Evolutionary conservation across 1,140 invertebrate genomes (phyloP).

Genomic region (Myzus persicae): DNA sequence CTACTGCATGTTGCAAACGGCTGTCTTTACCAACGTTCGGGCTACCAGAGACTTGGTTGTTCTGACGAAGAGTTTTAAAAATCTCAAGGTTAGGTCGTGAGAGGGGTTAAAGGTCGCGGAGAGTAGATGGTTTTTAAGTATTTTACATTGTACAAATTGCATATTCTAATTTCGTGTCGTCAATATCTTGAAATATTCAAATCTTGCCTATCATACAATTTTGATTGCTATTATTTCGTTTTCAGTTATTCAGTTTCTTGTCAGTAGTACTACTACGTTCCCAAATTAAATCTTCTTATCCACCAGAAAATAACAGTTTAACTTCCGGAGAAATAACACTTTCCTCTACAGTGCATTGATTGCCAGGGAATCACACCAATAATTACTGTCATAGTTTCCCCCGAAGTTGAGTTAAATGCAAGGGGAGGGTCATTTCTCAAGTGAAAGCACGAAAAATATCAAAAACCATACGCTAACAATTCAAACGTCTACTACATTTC

Average conservation of each 20-base stretch:
- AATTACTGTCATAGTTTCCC: not conserved
- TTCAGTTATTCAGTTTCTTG: too few relatives aligned
- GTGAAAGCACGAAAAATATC: not conserved
- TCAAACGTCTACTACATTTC: not conserved
- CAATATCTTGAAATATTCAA: too few relatives aligned
- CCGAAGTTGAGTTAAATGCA: not conserved
- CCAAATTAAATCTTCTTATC: too few relatives aligned
- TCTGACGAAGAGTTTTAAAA: not conserved
- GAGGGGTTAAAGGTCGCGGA: too few relatives aligned
- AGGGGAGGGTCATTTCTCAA: not conserved
- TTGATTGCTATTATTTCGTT: too few relatives aligned
- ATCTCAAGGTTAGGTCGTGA: not conserved
- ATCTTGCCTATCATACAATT: too few relatives aligned
- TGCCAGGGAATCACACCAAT: not conserved
- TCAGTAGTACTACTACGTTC: too few relatives aligned
- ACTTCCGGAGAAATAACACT: too few relatives aligned
- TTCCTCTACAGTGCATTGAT: not conserved
- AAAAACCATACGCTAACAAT: too few relatives aligned
- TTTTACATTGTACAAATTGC: not conserved
- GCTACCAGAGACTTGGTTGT: slow-evolving; percentile 70
- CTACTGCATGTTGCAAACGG: slow-evolving; percentile 69
- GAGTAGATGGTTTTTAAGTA: not conserved
- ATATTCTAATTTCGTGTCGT: too few relatives aligned
- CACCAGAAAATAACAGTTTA: too few relatives aligned
- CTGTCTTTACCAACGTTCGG: slow-evolving; percentile 71